Evolutionary conservation across 2,888 invertebrate genomes (phyloP).

Genomic region (Lasioglossum pauxillum): DNA sequence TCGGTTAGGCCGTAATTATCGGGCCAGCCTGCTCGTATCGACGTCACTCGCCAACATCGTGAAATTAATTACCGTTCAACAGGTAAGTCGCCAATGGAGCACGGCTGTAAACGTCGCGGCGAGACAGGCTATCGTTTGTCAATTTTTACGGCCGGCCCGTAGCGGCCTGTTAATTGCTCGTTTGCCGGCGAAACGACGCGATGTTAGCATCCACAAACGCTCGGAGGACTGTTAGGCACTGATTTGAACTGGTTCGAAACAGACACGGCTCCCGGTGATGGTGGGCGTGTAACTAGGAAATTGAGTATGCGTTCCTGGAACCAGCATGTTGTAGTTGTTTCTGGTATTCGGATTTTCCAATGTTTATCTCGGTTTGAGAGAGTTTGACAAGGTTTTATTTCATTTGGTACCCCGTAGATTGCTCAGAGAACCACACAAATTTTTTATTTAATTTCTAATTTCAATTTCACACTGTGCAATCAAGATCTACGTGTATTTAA

Average conservation of each 20-base stretch:
- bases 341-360: background rate
- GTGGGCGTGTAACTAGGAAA: background rate
- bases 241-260: background rate
- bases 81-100: slow-evolving; percentile 57
- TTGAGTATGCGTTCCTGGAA: background rate
- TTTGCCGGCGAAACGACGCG: slow-evolving; percentile 7
- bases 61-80: slow-evolving; percentile 70
- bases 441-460: background rate
- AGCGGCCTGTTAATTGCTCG: slow-evolving; percentile 1
- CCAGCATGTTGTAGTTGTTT: background rate
- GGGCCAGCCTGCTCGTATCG: slow-evolving; percentile 1
- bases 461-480: background rate
- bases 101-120: slow-evolving; percentile 53
- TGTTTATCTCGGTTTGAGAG: no score
- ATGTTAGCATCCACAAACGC: slow-evolving; percentile 11
- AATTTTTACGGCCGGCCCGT: slow-evolving; percentile 27
- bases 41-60: slow-evolving; percentile 29
- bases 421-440: no score
- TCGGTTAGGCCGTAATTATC: slow-evolving; percentile 28
- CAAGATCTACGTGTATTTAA: background rate
- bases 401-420: no score
- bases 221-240: background rate
- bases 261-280: background rate
- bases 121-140: slow-evolving; percentile 45
- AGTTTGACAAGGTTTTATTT: background rate